Conservation (phyloP, 1,140 invertebrate genomes). For the Hyposmocoma kahamanoa region DNA sequence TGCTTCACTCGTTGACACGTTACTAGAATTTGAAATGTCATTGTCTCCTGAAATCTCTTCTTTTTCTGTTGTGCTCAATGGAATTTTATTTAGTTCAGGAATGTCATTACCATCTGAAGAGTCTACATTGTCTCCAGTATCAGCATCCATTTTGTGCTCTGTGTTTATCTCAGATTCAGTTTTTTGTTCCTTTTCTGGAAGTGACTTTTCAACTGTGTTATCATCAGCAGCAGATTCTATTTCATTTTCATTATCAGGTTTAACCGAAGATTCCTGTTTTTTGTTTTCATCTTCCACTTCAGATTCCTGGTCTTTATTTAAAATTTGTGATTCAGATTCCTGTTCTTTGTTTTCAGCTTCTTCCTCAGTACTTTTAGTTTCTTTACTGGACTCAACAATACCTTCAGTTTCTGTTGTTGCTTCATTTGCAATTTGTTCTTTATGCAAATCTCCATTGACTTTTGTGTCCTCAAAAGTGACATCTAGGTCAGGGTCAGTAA, state of each 20-base stretch:
- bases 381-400: not conserved
- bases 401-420: not conserved
- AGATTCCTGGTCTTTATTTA: no score
- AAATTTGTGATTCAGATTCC: no score
- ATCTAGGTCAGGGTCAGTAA: not conserved
- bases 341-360: not conserved
- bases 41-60: no score
- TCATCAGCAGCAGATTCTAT: constrained; percentile 6
- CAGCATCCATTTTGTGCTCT: not conserved
- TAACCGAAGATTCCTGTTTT: no score
- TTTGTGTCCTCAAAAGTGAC: not conserved
- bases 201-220: no score
- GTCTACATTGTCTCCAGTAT: no score
- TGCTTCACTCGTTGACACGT: not conserved
- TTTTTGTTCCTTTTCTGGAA: no score
- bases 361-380: not conserved
- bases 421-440: not conserved
- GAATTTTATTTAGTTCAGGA: no score
- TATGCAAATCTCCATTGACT: not conserved
- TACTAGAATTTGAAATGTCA: not conserved
- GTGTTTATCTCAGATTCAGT: not conserved
- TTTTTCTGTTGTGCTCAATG: no score
- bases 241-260: constrained; percentile 5
- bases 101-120: not conserved
- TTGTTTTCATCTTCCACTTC: not conserved